These are phyloP conservation scores for Drosophila persimilis DNA, from an alignment of 1,140 invertebrate species.

Conservation along the genomic window DNA sequence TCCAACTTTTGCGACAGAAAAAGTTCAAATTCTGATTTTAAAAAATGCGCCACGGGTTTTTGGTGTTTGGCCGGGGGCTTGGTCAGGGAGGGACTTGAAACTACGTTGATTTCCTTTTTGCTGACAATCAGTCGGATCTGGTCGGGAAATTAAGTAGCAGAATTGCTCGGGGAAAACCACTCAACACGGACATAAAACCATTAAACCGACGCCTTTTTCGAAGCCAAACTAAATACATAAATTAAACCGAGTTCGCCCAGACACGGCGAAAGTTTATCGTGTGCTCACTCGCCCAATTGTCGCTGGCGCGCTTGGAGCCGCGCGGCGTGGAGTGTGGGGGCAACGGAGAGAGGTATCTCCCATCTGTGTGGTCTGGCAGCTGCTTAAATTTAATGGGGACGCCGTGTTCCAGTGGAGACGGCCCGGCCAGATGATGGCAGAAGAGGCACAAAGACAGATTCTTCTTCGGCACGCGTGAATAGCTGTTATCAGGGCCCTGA, in stretches of 20 bases:
- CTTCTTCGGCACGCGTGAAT: slow-evolving; percentile 67
- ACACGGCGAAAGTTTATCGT: slow-evolving; percentile 58
- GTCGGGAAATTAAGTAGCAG: slow-evolving; percentile 32
- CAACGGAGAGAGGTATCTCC: too few relatives aligned
- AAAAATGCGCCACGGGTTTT: slow-evolving; percentile 16
- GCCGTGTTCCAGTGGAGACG: slow-evolving; percentile 3
- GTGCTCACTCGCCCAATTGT: slow-evolving; percentile 31
- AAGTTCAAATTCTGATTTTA: slow-evolving; percentile 36
- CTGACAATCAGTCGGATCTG: slow-evolving; percentile 32
- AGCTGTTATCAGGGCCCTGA: slow-evolving; percentile 60
- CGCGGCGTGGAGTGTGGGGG: too few relatives aligned
- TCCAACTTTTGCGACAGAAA: slow-evolving; percentile 29
- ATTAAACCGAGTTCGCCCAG: slow-evolving; percentile 56
- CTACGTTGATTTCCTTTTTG: neutral
- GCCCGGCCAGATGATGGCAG: slow-evolving; percentile 16
- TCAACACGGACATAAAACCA: slow-evolving; percentile 67
- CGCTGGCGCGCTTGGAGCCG: neutral
- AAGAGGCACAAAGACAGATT: slow-evolving; percentile 39
- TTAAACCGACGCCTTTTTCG: slow-evolving; percentile 59
- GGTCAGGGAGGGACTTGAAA: slow-evolving; percentile 19
- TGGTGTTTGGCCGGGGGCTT: too few relatives aligned
- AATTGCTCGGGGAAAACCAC: slow-evolving; percentile 47
- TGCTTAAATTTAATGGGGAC: slow-evolving; percentile 63
- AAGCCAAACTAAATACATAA: slow-evolving; percentile 75
- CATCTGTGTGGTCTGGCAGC: slow-evolving; percentile 25